Conservation (phyloP, 2,113 vertebrate species). For the Trogon surrucura region DNA sequence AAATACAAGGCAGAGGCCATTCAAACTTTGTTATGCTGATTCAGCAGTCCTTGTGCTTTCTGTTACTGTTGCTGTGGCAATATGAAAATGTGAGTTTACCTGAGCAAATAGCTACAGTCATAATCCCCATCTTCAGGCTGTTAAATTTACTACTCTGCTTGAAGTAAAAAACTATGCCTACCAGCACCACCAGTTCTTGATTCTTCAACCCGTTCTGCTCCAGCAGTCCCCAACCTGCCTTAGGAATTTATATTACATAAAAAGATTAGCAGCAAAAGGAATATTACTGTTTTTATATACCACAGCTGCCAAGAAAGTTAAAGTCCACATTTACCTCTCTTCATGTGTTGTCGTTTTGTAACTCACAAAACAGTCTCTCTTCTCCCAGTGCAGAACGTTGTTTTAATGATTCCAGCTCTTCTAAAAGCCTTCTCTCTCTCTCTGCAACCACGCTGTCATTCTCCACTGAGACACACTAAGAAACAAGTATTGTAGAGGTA, state of each 20-base stretch:
- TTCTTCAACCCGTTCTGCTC: background rate
- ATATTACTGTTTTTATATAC: background rate
- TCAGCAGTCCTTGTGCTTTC: conserved; percentile 22
- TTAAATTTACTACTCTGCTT: conserved; percentile 18
- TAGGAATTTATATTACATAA: background rate
- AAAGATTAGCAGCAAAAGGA: conserved; percentile 2
- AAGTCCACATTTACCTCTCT: conserved; percentile 80
- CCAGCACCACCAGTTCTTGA: too few relatives aligned
- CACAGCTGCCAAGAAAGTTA: conserved; percentile 23
- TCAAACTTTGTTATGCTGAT: conserved; percentile 42
- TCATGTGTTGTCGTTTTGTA: conserved; percentile 78
- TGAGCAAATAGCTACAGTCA: background rate
- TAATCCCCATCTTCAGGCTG: background rate
- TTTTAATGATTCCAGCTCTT: conserved; percentile 78
- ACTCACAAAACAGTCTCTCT: conserved; percentile 67
- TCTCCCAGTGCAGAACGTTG: conserved; percentile 60
- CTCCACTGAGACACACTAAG: conserved; percentile 75
- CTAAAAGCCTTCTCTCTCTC: conserved; percentile 80
- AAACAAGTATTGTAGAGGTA: conserved; percentile 57
- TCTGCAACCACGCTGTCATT: conserved; percentile 79
- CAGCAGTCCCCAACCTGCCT: background rate
- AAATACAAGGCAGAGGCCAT: conserved; percentile 15
- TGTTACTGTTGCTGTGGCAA: conserved; percentile 80
- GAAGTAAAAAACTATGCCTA: conserved; percentile 23
- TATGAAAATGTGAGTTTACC: conserved; percentile 72